Base-by-base conservation (phyloP, 2,113 vertebrate genomes). In the Gobius niger region DNA sequence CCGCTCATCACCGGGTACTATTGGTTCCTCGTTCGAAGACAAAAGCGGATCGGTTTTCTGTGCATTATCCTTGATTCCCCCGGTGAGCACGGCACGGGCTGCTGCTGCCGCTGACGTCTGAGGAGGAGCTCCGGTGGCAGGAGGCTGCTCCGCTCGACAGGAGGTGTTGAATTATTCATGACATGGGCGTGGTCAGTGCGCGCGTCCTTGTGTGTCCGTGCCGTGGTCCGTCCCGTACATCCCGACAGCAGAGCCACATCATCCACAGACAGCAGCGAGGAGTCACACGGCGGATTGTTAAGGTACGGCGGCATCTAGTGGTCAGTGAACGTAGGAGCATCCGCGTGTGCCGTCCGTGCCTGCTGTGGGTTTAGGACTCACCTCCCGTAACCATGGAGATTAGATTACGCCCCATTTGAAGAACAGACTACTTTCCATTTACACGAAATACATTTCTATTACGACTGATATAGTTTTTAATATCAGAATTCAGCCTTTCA, bases 111-210 rank as follows among this genome's bases (percentile, higher is more conserved):
- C 24, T 82, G 80, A 76, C 82, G 83, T 78, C 68, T 67, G 56
- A 65, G 51, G 56, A 65, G 54, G 57, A 70, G 73, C 77, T 69
- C 77, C 62, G 64, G 62, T 50, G 76, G 82, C 82, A 85, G 82
- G 72, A 82, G 78, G 9, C 73, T 70, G 77, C 77, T 83, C 73
- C 70, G 49, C 57, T 70, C 75, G 64, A 69, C 79, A 50, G 76
- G 69, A 69, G 78, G 76, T 66, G 61, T 73, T 87, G 80, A 72
- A 86, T 86, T 73, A 86, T 89, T 86, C 83, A 87, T 41, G 24
- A 76, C 52, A 82, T 76, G 83, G 87, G 85, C 83, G 87, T 84
- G 85, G 80, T 24, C 67, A 76, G 7, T 10, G 42, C 0, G 49
- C n/a, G 47, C 19, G 9, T 18, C 0, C 18, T 18, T 24, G 63